These are phyloP conservation scores for Geotrypetes seraphini DNA, from an alignment of 2,797 vertebrate genomes.

Conservation along the genomic window DNA sequence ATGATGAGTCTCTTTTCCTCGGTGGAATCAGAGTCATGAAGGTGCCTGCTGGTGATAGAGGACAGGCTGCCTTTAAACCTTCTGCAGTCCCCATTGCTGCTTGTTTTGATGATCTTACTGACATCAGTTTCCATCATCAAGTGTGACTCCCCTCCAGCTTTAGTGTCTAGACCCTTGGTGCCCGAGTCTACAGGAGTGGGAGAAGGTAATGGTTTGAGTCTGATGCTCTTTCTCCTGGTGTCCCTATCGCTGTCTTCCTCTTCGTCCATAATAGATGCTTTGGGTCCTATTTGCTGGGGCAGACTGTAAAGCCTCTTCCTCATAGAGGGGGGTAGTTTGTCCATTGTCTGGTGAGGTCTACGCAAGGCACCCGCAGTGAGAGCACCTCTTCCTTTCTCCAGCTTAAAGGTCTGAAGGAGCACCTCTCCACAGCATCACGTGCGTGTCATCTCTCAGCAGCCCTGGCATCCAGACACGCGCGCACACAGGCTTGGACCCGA, in stretches of 20 bases:
- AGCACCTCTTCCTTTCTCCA: background rate
- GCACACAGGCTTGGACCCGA: slow-evolving; percentile 27
- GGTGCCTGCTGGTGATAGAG: slow-evolving; percentile 78
- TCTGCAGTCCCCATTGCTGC: slow-evolving; percentile 92
- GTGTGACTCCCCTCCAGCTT: slow-evolving; percentile 55
- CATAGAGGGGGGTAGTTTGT: slow-evolving; percentile 92
- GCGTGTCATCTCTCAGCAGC: slow-evolving; percentile 32
- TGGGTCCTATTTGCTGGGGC: slow-evolving; percentile 89
- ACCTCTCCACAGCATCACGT: too few species aligned
- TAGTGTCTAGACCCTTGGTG: slow-evolving; percentile 59
- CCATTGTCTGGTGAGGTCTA: slow-evolving; percentile 71
- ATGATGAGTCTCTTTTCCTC: slow-evolving; percentile 81
- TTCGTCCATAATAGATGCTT: slow-evolving; percentile 85
- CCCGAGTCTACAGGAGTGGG: slow-evolving; percentile 62
- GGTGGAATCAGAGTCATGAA: slow-evolving; percentile 71
- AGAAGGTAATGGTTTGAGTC: slow-evolving; percentile 80
- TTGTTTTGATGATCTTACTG: slow-evolving; percentile 68
- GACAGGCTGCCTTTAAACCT: slow-evolving; percentile 90
- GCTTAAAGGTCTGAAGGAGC: too few species aligned
- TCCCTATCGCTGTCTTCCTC: slow-evolving; percentile 78
- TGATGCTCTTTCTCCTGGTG: slow-evolving; percentile 79
- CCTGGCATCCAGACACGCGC: too few species aligned
- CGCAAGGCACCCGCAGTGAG: slow-evolving; percentile 10
- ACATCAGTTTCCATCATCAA: slow-evolving; percentile 79
- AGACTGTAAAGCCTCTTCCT: slow-evolving; percentile 98